Evolutionary conservation across 2,888 invertebrate genomes (phyloP).

Genomic region (Lepidocyrtinus sp.): DNA sequence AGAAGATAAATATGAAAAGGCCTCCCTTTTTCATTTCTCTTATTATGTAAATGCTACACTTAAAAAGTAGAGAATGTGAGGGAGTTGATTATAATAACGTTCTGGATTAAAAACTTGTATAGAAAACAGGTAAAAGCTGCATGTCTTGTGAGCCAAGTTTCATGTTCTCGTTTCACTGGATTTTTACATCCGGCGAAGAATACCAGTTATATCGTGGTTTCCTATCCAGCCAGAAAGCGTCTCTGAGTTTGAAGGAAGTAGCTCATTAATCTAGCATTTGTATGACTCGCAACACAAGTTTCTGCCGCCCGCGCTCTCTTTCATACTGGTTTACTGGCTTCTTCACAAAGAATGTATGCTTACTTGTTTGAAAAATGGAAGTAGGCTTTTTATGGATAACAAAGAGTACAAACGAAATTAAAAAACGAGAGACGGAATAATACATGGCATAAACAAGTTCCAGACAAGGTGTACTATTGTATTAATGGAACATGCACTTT

Average conservation of each 20-base stretch:
- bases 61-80: background rate
- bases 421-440: background rate
- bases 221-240: slow-evolving; percentile 43
- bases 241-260: slow-evolving; percentile 60
- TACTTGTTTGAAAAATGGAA: background rate
- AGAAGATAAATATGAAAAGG: slow-evolving; percentile 55
- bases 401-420: background rate
- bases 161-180: background rate
- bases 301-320: background rate
- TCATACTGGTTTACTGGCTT: slow-evolving; percentile 4
- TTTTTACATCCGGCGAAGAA: slow-evolving; percentile 57
- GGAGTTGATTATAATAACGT: background rate
- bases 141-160: no score
- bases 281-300: slow-evolving; percentile 47
- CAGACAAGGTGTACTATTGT: no score
- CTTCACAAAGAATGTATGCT: background rate
- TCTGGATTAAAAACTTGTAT: no score
- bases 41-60: background rate
- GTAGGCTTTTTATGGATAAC: background rate
- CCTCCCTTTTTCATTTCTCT: slow-evolving; percentile 36
- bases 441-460: background rate
- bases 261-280: slow-evolving; percentile 62
- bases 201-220: slow-evolving; percentile 57
- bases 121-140: no score
- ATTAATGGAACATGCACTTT: background rate